Percentiles rank a stretch among this genome's conserved stretches.
Evolutionary conservation across 2,797 vertebrate species (phyloP).

Genomic region (Phoeniculus purpureus): DNA sequence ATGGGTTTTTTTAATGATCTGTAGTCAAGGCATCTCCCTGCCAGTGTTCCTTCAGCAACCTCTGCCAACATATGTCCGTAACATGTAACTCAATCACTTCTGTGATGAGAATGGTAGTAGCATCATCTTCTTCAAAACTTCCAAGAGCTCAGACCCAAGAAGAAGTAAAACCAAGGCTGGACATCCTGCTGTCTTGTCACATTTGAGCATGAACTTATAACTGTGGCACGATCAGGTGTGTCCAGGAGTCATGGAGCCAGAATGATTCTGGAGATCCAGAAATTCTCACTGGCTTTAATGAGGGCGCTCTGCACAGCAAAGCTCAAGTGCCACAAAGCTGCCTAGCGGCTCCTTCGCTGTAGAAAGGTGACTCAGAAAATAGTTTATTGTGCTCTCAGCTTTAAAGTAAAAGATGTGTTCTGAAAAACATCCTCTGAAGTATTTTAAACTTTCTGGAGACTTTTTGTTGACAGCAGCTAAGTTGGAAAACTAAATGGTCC

Average conservation of each 20-base stretch:
- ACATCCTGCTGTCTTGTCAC: background rate
- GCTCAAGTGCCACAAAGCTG: background rate
- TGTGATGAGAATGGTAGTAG: accelerated
- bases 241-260: accelerated
- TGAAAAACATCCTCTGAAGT: background rate
- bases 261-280: background rate
- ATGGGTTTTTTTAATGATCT: background rate
- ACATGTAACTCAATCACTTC: background rate
- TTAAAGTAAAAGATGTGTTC: background rate
- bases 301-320: background rate
- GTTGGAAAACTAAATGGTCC: background rate
- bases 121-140: background rate
- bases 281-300: background rate
- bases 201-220: background rate
- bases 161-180: background rate
- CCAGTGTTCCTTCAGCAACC: background rate
- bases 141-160: background rate
- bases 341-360: background rate
- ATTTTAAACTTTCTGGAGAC: background rate
- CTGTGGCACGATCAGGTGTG: no score
- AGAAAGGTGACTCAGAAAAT: background rate
- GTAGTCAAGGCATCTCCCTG: background rate
- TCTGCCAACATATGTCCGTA: background rate
- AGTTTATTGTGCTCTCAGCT: background rate
- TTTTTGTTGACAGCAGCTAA: background rate